Conservation (phyloP, 2,888 invertebrate genomes). For the Hyppa rectilinea region DNA sequence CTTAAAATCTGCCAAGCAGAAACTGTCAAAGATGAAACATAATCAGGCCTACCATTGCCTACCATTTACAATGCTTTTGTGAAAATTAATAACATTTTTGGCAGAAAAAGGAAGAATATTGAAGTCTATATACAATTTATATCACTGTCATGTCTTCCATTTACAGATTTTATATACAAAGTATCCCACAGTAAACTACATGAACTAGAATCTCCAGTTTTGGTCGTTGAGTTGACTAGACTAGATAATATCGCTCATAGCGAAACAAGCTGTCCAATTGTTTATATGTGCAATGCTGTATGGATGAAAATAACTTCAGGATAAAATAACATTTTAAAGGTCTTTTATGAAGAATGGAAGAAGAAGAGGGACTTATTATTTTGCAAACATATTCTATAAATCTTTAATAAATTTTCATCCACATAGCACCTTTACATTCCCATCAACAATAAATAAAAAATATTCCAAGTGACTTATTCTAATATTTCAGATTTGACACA, state of each 20-base stretch:
- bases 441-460: slow-evolving; percentile 43
- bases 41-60: neutral
- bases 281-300: slow-evolving; percentile 29
- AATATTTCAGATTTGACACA: slow-evolving; percentile 60
- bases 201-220: slow-evolving; percentile 66
- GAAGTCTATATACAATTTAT: slow-evolving; percentile 58
- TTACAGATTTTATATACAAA: slow-evolving; percentile 84
- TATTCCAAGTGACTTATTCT: slow-evolving; percentile 52
- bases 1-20: neutral
- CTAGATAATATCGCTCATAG: slow-evolving; percentile 39
- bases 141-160: slow-evolving; percentile 86
- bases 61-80: neutral
- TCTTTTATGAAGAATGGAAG: neutral
- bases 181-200: slow-evolving; percentile 61
- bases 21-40: neutral
- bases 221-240: slow-evolving; percentile 67
- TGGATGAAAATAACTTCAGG: slow-evolving; percentile 39
- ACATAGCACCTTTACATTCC: slow-evolving; percentile 59
- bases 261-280: slow-evolving; percentile 17
- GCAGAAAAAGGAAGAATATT: slow-evolving; percentile 40
- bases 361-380: neutral
- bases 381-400: neutral
- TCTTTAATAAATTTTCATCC: slow-evolving; percentile 41
- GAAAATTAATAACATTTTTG: neutral
- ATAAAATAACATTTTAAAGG: neutral